Evolutionary conservation across 2,797 vertebrate genomes (phyloP).

Genomic region (Diplodus sargus): DNA sequence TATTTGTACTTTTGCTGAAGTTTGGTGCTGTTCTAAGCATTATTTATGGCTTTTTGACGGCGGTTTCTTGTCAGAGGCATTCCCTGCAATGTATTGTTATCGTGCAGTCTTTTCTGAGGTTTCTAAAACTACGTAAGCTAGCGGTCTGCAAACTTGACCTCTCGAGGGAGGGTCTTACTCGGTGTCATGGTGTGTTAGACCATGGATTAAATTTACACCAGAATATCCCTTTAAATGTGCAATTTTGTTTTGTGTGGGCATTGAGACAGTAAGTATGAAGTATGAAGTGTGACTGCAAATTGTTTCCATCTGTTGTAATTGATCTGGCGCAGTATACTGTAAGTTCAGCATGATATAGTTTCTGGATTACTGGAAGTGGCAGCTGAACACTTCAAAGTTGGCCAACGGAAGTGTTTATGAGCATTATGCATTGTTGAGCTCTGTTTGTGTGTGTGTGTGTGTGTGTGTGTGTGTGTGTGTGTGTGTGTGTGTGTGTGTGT

Average conservation of each 20-base stretch:
- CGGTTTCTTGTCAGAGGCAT: no score
- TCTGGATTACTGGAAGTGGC: conserved; percentile 6
- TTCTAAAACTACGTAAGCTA: no score
- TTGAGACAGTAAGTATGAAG: conserved; percentile 13
- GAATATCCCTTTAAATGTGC: background rate
- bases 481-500: background rate
- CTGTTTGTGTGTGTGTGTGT: conserved; percentile 15
- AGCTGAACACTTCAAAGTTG: conserved; percentile 3
- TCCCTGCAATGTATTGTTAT: no score
- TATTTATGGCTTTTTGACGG: no score
- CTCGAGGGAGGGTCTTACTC: no score
- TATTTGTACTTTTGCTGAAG: no score
- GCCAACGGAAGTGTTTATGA: conserved; percentile 15
- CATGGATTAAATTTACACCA: no score
- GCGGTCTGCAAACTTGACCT: no score
- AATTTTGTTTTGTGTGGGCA: background rate
- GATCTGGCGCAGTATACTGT: background rate
- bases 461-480: background rate
- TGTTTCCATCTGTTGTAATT: conserved; percentile 26
- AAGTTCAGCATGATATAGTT: background rate
- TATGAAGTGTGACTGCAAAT: conserved; percentile 3
- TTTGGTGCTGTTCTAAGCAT: no score
- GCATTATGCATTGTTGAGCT: conserved; percentile 16
- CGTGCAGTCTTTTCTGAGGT: no score
- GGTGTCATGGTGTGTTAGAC: no score